Evolutionary conservation across 1,140 invertebrate genomes (phyloP), one percentile per base, ranked within the genome.

Genomic region (Pemphigus obesinymphae): DNA sequence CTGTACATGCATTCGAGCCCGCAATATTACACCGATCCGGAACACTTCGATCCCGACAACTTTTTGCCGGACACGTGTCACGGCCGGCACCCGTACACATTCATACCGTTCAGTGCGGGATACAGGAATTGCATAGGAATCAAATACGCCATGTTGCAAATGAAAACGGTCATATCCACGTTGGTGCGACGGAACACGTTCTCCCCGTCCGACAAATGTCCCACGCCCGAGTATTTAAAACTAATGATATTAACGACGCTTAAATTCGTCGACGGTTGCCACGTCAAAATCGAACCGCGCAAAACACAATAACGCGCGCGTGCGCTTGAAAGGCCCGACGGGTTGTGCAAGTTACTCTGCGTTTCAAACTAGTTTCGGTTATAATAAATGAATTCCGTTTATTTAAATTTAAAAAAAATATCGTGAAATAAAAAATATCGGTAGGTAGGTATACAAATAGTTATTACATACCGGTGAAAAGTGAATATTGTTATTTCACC

Each of bases 21-120:
- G 37, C 86, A 90, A 17, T 85, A 89, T n/a, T 93, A 88, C 84
- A 88, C 89, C 7, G 40, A 83, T 82, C 55, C 82, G 29, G 76
- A 83, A 40, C 48, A 72, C 26, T 83, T 82, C 34, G 84, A 89
- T 26, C 88, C 89, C 1, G 85, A 87, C 26, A 85, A 83, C 53
- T 91, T 90, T 80, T 92, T 92, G 85, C 84, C 89, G 23, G 87
- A 88, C 0, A 90, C 91, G 83, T 87, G 89, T 82, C 66, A 83
- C n/a, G 84, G 84, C 37, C 84, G 90, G 43, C 89, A 87, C 84
- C 87, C 85, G 0, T 89, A 86, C 78, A 82, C 86, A 20, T 91
- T 87, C 83, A 86, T 90, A 31, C 91, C 91, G 26, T 92, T 92
- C 85, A 89, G 89, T 45, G 89, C 89, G 68, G 90, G 90, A 8